Evolutionary conservation across 2,888 invertebrate species (phyloP).

Genomic region (Rhagium mordax): DNA sequence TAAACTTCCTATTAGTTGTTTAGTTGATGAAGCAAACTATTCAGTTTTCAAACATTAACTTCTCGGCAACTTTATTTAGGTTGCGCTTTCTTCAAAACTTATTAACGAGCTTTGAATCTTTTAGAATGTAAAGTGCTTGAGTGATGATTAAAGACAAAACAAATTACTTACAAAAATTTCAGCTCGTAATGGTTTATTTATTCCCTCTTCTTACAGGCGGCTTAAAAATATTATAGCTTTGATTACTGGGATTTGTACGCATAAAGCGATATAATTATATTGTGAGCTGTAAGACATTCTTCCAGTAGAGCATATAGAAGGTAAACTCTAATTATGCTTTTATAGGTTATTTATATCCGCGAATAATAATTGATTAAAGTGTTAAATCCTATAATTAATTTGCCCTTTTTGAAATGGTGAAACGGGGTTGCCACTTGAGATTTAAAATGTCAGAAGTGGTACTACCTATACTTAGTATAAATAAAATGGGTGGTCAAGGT

Average conservation of each 20-base stretch:
- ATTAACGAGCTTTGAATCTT: not conserved
- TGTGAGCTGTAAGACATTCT: not conserved
- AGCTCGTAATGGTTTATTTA: not conserved
- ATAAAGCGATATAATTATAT: not conserved
- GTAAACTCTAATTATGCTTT: not conserved
- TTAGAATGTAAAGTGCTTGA: not conserved
- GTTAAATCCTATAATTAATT: not conserved
- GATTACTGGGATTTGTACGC: not conserved
- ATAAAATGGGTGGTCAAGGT: not conserved
- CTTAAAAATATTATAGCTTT: not conserved
- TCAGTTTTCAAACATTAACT: conserved; percentile 4
- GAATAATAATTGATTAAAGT: not conserved
- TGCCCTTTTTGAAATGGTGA: not conserved
- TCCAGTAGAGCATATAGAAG: not conserved
- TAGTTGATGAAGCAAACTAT: not conserved
- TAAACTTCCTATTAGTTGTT: not conserved
- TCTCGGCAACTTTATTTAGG: conserved; percentile 6
- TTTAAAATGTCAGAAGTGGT: not conserved
- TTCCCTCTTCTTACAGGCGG: not conserved
- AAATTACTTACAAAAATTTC: not conserved
- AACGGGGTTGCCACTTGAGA: not conserved
- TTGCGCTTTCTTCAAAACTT: not conserved
- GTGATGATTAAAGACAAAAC: not conserved
- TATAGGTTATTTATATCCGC: not conserved
- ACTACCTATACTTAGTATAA: no score